phyloP scores from a whole-genome alignment of 1,140 invertebrate genomes.

The Cecropterus lyciades region DNA sequence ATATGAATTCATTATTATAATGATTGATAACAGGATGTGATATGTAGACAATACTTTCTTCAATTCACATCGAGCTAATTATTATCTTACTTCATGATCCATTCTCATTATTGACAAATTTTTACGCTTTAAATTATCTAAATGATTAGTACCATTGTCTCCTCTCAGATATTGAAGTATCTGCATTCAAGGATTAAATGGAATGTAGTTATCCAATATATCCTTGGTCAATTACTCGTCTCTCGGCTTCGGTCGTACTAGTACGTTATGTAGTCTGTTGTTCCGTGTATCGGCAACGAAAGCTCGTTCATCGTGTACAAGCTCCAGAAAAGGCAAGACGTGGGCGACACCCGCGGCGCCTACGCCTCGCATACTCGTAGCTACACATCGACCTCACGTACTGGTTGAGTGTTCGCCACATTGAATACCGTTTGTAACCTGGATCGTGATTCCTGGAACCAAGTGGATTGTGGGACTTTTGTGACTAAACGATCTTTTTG shows the following conservation, averaged over 20 bases:
- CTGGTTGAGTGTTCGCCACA: slow-evolving; percentile 1
- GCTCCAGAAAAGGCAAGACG: slow-evolving; percentile 53
- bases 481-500: too few species aligned
- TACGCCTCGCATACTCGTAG: slow-evolving; percentile 37
- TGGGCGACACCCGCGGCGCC: slow-evolving; percentile 50
- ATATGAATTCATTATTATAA: too few species aligned
- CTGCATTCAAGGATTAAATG: too few species aligned
- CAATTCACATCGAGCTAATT: too few species aligned
- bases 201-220: too few species aligned
- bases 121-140: too few species aligned
- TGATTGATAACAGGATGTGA: too few species aligned
- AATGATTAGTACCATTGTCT: too few species aligned
- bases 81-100: too few species aligned
- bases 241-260: not conserved
- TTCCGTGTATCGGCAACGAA: slow-evolving; percentile 44
- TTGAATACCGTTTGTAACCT: slow-evolving; percentile 3
- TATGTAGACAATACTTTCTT: too few species aligned
- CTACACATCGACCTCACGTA: slow-evolving; percentile 10
- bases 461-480: not conserved
- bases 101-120: too few species aligned
- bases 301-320: slow-evolving; percentile 44
- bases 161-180: too few species aligned
- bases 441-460: not conserved
- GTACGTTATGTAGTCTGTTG: slow-evolving; percentile 25
- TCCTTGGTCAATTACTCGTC: not conserved